phyloP scores from a whole-genome alignment of 2,113 vertebrate genomes.

The Tricholaema leucomelas region DNA sequence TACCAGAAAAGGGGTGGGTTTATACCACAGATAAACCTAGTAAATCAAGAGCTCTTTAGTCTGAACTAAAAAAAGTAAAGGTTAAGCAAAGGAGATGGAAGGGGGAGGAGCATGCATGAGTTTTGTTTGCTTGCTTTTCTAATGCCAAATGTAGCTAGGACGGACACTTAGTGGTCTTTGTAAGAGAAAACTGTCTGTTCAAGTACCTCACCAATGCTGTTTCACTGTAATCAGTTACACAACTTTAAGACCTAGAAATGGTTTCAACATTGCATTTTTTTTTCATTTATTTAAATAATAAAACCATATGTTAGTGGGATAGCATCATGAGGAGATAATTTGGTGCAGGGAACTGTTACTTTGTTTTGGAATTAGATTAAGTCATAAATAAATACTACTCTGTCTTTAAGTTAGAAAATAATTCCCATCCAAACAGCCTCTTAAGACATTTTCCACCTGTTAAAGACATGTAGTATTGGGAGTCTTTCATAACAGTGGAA shows the following conservation, averaged over 20 bases:
- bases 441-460: conserved; percentile 68
- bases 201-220: conserved; percentile 7
- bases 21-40: background rate
- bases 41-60: conserved; percentile 2
- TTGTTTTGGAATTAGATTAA: conserved; percentile 66
- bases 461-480: conserved; percentile 42
- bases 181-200: background rate
- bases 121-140: conserved; percentile 8
- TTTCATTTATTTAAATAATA: conserved; percentile 52
- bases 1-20: background rate
- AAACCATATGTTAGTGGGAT: conserved; percentile 42
- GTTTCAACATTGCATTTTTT: conserved; percentile 35
- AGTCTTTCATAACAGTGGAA: conserved; percentile 68
- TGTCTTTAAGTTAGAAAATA: conserved; percentile 62
- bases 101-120: background rate
- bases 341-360: conserved; percentile 15
- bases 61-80: background rate
- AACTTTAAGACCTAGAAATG: conserved; percentile 44
- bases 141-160: conserved; percentile 4
- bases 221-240: conserved; percentile 11
- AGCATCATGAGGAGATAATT: conserved; percentile 48
- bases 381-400: conserved; percentile 67
- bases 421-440: conserved; percentile 49
- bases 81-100: background rate
- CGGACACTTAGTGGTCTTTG: background rate